Conservation (phyloP, 92 coral and sea anemone genomes). For the Porites rus region DNA sequence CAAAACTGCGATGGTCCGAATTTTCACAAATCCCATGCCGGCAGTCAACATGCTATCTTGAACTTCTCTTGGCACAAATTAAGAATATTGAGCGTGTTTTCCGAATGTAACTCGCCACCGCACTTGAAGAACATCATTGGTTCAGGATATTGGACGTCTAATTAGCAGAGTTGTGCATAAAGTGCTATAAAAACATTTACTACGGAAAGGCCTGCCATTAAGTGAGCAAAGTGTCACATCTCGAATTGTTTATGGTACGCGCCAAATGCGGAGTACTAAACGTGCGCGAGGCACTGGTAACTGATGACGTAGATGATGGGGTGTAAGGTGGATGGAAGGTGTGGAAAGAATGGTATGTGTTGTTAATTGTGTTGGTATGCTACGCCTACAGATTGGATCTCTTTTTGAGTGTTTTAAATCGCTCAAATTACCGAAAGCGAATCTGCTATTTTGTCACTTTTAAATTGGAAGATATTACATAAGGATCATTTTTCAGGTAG, state of each 20-base stretch:
- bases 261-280: conserved; percentile 10
- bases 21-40: conserved; percentile 67
- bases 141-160: conserved; percentile 3
- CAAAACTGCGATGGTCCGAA: conserved; percentile 65
- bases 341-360: neutral
- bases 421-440: no score
- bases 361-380: no score
- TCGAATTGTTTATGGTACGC: conserved; percentile 24
- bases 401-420: no score
- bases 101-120: neutral
- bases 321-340: neutral
- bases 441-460: no score
- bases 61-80: conserved; percentile 28
- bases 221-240: neutral
- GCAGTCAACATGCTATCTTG: conserved; percentile 60
- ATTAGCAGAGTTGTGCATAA: neutral
- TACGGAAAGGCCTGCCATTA: neutral
- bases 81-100: conserved; percentile 27
- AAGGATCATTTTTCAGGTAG: no score
- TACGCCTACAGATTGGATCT: no score
- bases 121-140: conserved; percentile 25
- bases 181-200: conserved; percentile 2
- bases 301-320: conserved; percentile 2
- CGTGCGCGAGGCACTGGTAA: conserved; percentile 15
- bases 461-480: no score